phyloP scores from a whole-genome alignment of 2,113 vertebrate genomes.

The Probosciger aterrimus region DNA sequence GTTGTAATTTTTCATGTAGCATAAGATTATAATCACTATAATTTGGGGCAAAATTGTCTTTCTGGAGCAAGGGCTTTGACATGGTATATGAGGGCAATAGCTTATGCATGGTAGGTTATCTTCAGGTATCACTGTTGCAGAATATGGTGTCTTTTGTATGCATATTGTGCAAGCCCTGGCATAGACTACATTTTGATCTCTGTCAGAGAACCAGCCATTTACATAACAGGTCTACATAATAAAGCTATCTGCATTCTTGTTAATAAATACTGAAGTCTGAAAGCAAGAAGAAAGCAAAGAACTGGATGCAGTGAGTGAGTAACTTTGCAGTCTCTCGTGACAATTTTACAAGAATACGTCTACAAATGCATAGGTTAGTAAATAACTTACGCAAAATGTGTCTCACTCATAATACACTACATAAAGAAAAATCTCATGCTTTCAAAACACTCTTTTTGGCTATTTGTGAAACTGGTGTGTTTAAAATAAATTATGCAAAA shows the following conservation, averaged over 20 bases:
- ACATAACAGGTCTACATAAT: background rate
- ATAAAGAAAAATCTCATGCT: background rate
- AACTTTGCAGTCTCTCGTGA: background rate
- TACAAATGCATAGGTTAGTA: background rate
- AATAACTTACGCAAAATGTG: background rate
- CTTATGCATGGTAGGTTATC: background rate
- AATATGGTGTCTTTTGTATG: background rate
- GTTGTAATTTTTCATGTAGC: background rate
- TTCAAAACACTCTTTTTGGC: background rate
- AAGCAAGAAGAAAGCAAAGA: background rate
- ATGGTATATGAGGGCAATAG: background rate
- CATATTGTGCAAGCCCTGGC: background rate
- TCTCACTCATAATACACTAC: background rate
- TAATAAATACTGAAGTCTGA: background rate
- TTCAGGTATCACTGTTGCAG: background rate
- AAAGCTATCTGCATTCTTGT: background rate
- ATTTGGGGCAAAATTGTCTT: background rate
- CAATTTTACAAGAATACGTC: background rate
- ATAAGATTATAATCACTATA: background rate
- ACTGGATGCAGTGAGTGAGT: background rate
- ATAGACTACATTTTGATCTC: background rate
- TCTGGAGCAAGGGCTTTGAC: background rate
- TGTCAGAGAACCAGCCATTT: background rate
- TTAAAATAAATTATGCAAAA: background rate
- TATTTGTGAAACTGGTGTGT: background rate